A percentile compares a stretch with the other conserved stretches of the same genome.
Conservation (phyloP, 2,113 vertebrate genomes). For the Eolophus roseicapilla region DNA sequence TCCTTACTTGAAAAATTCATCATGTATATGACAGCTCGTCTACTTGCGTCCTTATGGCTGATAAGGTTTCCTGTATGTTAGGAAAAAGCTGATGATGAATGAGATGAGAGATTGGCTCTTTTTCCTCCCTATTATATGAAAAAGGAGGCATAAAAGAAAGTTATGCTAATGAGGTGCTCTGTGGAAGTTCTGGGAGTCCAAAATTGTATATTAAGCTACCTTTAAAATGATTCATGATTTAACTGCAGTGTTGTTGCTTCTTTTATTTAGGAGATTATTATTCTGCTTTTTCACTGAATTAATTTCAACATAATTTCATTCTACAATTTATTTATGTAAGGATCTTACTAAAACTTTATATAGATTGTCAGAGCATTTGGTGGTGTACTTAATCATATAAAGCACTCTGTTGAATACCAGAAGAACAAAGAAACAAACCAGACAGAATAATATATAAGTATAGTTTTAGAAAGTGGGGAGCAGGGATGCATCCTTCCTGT, state of each 20-base stretch:
- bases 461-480: not conserved
- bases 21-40: not conserved
- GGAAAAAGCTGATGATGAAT: not conserved
- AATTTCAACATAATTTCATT: not conserved
- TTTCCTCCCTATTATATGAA: not conserved
- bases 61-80: not conserved
- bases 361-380: not conserved
- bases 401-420: not conserved
- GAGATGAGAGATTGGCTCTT: not conserved
- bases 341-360: not conserved
- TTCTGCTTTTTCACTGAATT: not conserved
- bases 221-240: not conserved
- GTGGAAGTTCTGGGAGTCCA: not conserved
- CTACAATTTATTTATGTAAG: not conserved
- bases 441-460: not conserved
- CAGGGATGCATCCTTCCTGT: not conserved
- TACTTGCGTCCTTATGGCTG: not conserved
- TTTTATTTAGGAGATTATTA: not conserved
- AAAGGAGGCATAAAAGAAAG: not conserved
- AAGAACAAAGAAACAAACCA: not conserved
- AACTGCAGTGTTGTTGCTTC: rapidly evolving
- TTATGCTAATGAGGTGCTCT: not conserved
- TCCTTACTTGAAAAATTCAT: rapidly evolving
- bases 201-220: not conserved
- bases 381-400: not conserved